Evolutionary conservation across 2,797 vertebrate species (phyloP), one percentile per base, ranked within the genome.

Genomic region (Siniperca obscura): DNA sequence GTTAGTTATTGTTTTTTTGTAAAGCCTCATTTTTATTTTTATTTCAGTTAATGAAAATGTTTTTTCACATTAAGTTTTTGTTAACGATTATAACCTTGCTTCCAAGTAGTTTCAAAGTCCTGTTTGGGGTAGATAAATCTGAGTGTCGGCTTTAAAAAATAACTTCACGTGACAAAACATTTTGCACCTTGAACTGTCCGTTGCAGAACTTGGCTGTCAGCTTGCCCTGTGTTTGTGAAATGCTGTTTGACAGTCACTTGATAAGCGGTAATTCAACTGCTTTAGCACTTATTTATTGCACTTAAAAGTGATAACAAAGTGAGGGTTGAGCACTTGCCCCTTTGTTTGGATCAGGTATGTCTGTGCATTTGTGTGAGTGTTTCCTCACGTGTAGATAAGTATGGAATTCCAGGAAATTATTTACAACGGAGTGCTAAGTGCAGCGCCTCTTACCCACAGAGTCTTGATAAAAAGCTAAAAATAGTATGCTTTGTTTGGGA

Each of bases 321-420:
- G 22, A 46, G 8, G 7, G 59, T 4, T 46, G 55, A 46, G 60
- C 11, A 42, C 60, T 44, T 14, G 27, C 7, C 1, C 9, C 22
- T 64, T 40, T 25, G 36, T 46, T 67, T 74, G 55, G 61, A 81
- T 60, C 55, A 65, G 19, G 77, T 38, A 76, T 75, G 52, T 77
- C 46, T 65, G 53, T 76, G 38, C n/a, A 27, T 34, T 27, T 22
- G 60, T 70, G 38, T 61, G 30, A 59, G 25, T 44, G 44, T 59
- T 27, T 48, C 67, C 75, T 84, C 61, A 68, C 53, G 5, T 76
- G 73, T 40, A 34, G 70, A 69, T 16, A 42, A 42, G 48, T 74
- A 74, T 22, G 36, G 69, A 59, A 67, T 86, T 80, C 81, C 36
- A 73, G 73, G 71, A 82, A 88, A 87, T 85, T 13, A 86, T 86